A percentile compares a stretch with the other conserved stretches of the same genome.
These are phyloP conservation scores for Lepeophtheirus nordmannii DNA, from an alignment of 2,888 invertebrate species.

Conservation along the genomic window DNA sequence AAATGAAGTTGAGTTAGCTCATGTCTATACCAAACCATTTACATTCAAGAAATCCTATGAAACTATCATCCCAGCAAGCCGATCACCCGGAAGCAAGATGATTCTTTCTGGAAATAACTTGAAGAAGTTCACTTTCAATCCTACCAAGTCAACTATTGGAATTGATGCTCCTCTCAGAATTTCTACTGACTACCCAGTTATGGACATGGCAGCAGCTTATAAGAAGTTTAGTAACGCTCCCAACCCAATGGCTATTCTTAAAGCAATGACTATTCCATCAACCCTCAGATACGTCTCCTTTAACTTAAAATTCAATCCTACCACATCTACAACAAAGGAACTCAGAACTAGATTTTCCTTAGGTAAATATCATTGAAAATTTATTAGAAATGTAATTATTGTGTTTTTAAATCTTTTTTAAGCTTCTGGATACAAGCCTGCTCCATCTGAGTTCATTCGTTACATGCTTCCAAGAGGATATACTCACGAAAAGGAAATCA, in stretches of 20 bases:
- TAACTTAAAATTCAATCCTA: conserved; percentile 1
- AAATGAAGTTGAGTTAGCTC: conserved; percentile 12
- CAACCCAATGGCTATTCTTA: background rate
- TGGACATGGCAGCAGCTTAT: background rate
- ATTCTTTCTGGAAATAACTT: conserved; percentile 4
- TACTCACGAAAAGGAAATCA: background rate
- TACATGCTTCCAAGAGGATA: background rate
- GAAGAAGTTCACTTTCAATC: background rate
- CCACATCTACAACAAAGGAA: conserved; percentile 18
- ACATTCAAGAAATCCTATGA: conserved; percentile 5
- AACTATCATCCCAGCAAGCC: background rate
- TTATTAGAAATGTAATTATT: background rate
- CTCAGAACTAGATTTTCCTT: conserved; percentile 10
- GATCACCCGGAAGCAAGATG: conserved; percentile 4
- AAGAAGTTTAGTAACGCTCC: background rate
- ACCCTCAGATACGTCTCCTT: conserved; percentile 7
- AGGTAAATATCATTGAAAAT: background rate
- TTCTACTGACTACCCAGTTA: conserved; percentile 3
- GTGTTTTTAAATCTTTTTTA: background rate
- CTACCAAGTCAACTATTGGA: background rate
- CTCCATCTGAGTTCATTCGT: background rate
- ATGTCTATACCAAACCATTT: conserved; percentile 16
- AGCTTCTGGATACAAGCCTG: background rate
- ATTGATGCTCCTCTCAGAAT: background rate
- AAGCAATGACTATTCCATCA: background rate